Evolutionary conservation across 2,113 vertebrate genomes (phyloP), one percentile per base, ranked within the genome.

Genomic region (Oreamnos americanus): DNA sequence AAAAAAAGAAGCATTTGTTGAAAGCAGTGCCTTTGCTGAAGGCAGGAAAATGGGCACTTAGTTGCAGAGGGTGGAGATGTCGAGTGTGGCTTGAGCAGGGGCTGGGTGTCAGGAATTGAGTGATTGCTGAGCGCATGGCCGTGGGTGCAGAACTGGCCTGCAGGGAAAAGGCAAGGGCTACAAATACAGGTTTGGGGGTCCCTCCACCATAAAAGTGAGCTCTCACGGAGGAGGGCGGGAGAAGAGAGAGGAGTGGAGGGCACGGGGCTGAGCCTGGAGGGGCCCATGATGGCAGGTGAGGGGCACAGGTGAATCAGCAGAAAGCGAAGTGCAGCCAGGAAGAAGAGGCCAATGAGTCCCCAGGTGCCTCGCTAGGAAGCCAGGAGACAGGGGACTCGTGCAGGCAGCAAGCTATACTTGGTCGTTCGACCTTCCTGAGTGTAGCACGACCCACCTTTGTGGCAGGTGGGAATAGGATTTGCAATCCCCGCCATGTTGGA

Each of bases 71-170:
- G 33, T 49, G 33, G 81, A 23, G 62, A 21, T 13, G 64, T 15
- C 1, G 1, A 21, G 39, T 2, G 0, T 1, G 28, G 49, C 25
- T 25, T 83, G 23, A 0, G 30, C 5, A 45, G 60, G 23, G 85
- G 7, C 13, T 4, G 71, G 43, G 10, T 30, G 87, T 43, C 81
- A 47, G 78, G 64, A 78, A 45, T 16, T 25, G 39, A n/a, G 79
- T 71, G 15, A 21, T 7, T 25, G 43, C 45, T 36, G 83, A 43
- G 33, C 0, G 4, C 39, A 21, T 16, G 6, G 78, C 25, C 4
- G 28, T 39, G 26, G 23, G 74, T 13, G 23, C 25, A 57, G 81
- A 45, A n/a, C 49, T 26, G 60, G 76, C 53, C 26, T 33, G 33
- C 23, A 36, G 47, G 83, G 60, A 78, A 49, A 62, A 90, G 43